These are phyloP conservation scores for Catocala nupta DNA, from an alignment of 2,888 invertebrate species.

Conservation along the genomic window DNA sequence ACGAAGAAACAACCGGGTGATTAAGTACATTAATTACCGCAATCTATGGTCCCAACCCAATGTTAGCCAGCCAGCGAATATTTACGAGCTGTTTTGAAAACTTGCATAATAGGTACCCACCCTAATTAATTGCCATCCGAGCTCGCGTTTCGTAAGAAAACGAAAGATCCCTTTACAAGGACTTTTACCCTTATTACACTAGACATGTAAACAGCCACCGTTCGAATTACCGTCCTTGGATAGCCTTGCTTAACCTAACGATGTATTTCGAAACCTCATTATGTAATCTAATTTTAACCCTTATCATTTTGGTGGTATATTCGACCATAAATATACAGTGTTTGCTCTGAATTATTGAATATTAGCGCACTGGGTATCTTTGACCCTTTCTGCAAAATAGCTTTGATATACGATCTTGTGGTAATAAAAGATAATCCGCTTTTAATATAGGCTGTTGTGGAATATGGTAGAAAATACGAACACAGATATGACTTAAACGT, in stretches of 20 bases:
- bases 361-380: slow-evolving; percentile 17
- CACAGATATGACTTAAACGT: neutral
- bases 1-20: neutral
- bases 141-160: slow-evolving; percentile 12
- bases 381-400: slow-evolving; percentile 14
- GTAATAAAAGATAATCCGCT: slow-evolving; percentile 26
- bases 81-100: slow-evolving; percentile 21
- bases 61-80: slow-evolving; percentile 9
- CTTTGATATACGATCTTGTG: slow-evolving; percentile 29
- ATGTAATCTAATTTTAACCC: slow-evolving; percentile 51
- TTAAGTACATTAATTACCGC: slow-evolving; percentile 9
- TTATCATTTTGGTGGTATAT: slow-evolving; percentile 34
- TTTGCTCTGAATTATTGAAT: slow-evolving; percentile 42
- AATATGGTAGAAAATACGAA: neutral
- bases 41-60: slow-evolving; percentile 12
- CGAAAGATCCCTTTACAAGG: slow-evolving; percentile 9
- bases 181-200: slow-evolving; percentile 21
- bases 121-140: slow-evolving; percentile 19
- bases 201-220: slow-evolving; percentile 31
- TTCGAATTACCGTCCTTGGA: slow-evolving; percentile 41
- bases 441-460: slow-evolving; percentile 24
- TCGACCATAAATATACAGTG: slow-evolving; percentile 29
- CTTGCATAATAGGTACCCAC: slow-evolving; percentile 9
- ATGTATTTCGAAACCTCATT: slow-evolving; percentile 52
- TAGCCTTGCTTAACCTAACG: slow-evolving; percentile 49